Evolutionary conservation across 1,140 invertebrate species (phyloP).

Genomic region (Pogonognathellus flavescens): DNA sequence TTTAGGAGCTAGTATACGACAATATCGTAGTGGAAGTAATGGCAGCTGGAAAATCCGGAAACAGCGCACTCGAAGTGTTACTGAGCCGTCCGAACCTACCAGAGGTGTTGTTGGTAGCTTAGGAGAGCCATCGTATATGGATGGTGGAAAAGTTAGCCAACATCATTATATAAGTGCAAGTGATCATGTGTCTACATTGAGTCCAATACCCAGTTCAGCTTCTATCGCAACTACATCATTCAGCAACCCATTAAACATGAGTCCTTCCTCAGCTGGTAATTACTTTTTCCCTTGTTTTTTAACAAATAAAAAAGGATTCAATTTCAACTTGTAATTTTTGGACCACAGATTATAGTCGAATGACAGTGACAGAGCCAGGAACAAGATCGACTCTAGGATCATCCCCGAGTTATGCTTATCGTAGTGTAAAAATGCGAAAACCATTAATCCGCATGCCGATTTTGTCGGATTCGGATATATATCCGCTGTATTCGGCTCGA

Average conservation of each 20-base stretch:
- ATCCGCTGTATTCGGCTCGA: slow-evolving; percentile 6
- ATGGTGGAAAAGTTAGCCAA: neutral
- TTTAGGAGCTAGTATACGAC: slow-evolving; percentile 70
- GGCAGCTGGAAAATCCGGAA: neutral
- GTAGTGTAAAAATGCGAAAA: slow-evolving; percentile 62
- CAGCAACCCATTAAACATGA: slow-evolving; percentile 41
- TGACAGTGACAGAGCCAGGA: slow-evolving; percentile 59
- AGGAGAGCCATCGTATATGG: neutral
- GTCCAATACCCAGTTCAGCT: slow-evolving; percentile 83
- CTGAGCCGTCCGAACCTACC: slow-evolving; percentile 15
- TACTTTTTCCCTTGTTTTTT: neutral
- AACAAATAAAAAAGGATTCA: too few relatives aligned
- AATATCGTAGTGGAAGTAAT: neutral
- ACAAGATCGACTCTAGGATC: slow-evolving; percentile 9
- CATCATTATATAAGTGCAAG: slow-evolving; percentile 2
- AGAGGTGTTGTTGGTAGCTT: neutral
- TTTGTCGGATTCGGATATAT: slow-evolving; percentile 63
- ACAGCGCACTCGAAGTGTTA: neutral
- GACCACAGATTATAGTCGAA: slow-evolving; percentile 54
- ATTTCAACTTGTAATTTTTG: neutral
- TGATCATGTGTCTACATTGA: slow-evolving; percentile 77
- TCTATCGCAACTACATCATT: slow-evolving; percentile 67
- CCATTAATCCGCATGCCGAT: slow-evolving; percentile 62
- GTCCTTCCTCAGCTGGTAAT: slow-evolving; percentile 44
- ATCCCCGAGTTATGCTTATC: slow-evolving; percentile 55